Base-by-base conservation (phyloP, 2,113 vertebrate species). In the Oceanodroma tethys region DNA sequence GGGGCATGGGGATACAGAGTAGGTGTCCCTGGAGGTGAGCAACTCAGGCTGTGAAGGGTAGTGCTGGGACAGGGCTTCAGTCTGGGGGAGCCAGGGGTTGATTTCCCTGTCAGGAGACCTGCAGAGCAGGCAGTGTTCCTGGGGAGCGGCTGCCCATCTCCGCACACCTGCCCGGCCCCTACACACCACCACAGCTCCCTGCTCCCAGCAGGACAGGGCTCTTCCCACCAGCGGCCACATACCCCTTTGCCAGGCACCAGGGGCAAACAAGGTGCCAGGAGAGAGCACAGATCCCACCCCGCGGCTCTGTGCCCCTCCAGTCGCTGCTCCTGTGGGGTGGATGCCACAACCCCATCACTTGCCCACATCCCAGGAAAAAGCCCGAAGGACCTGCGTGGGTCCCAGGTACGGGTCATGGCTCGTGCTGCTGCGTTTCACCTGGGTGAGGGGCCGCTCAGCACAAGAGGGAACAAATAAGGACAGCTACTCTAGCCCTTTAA, bases 1-100 rank as follows among this genome's bases (percentile, higher is more conserved):
- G 42, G 47, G 34, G 8, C n/a, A 47, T 0, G 0, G 13, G 14
- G 8, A 19, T 32, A 50, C 14, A 20, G 19, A 21, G 11, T 1
- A 78, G 11, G 9, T 42, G 43, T 75, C 13, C 10, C 47, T 63
- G 47, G 36, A 89, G 30, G 15, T 15, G 14, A 79, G 21, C 20
- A 72, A 0, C 38, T 34, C 2, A 0, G 40, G 4, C 19, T 66
- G 8, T 50, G 40, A 87, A 26, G 38, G 5, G 13, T 40, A 73
- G 26, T 73, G 13, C 12, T 70, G 27, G 19, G 30, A 83, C 92
- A 93, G 18, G 8, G 9, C 16, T 65, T 86, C 40, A 65, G 4
- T 32, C 13, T 52, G 10, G 21, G 19, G 27, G 32, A 88, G 20
- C 12, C 0, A 1, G 3, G 8, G 10, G 5, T 32, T 60, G n/a